Conservation (phyloP, 2,113 vertebrate genomes). For the Alosa alosa region DNA sequence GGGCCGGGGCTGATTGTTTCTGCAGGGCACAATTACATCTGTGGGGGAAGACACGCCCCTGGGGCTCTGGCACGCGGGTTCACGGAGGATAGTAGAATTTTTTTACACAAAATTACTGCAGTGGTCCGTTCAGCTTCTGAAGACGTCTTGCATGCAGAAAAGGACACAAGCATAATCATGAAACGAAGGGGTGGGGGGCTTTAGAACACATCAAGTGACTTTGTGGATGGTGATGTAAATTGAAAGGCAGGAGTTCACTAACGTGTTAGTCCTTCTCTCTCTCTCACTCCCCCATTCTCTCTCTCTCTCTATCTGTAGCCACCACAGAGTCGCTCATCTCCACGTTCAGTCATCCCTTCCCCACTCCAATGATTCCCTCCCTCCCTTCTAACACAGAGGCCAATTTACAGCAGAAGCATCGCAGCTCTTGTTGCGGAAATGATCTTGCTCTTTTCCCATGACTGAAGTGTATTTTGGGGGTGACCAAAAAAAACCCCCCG, state of each 20-base stretch:
- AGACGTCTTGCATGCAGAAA: not conserved
- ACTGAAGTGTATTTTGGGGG: slow-evolving; percentile 36
- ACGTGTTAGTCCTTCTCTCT: slow-evolving; percentile 23
- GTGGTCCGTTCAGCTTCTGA: not conserved
- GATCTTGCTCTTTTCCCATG: slow-evolving; percentile 28
- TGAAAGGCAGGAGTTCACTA: not conserved
- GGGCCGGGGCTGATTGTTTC: slow-evolving; percentile 41
- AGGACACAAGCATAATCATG: not conserved
- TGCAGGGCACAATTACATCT: slow-evolving; percentile 44
- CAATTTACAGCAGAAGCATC: not conserved
- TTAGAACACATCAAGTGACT: not conserved
- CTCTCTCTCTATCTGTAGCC: not conserved
- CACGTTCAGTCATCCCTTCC: slow-evolving; percentile 1
- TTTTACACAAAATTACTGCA: not conserved
- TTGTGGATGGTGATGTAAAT: not conserved
- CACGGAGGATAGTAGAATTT: slow-evolving; percentile 29
- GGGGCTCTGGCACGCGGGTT: slow-evolving; percentile 7
- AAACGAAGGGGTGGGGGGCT: not conserved
- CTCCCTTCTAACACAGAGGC: not conserved
- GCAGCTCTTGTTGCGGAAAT: not conserved
- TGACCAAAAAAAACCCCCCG: slow-evolving; percentile 34
- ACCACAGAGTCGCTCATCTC: not conserved
- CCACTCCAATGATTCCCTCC: not conserved
- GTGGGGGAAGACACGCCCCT: slow-evolving; percentile 26
- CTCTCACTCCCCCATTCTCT: not conserved